phyloP scores from a whole-genome alignment of 2,888 invertebrate species.

The Trilocha varians region DNA sequence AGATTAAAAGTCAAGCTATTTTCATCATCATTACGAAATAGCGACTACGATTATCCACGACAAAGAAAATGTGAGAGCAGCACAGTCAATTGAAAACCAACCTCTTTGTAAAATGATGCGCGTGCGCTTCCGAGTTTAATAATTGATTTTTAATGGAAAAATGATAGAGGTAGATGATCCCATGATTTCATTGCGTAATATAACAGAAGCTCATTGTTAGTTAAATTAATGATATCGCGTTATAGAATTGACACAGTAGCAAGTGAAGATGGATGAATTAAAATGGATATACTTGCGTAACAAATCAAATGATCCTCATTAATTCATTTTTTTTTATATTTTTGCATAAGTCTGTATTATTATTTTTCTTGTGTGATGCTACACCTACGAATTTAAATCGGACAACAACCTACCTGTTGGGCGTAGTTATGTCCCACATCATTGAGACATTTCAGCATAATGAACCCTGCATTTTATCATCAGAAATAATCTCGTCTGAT shows the following conservation, averaged over 20 bases:
- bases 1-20: too few species aligned
- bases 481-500: too few species aligned
- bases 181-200: not conserved
- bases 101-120: constrained; percentile 4
- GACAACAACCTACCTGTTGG: too few species aligned
- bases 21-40: not conserved
- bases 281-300: not conserved
- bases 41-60: not conserved
- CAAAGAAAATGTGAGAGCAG: constrained; percentile 3
- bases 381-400: too few species aligned
- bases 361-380: too few species aligned
- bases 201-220: not conserved
- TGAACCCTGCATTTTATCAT: too few species aligned
- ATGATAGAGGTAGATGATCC: not conserved
- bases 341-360: too few species aligned
- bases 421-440: too few species aligned
- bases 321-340: too few species aligned
- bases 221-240: not conserved
- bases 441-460: too few species aligned
- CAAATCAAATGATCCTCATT: too few species aligned
- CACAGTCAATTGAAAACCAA: constrained; percentile 4
- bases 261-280: not conserved
- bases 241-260: not conserved
- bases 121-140: constrained; percentile 5
- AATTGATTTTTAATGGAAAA: constrained; percentile 5